phyloP scores from a whole-genome alignment of 1,140 invertebrate genomes.

The Brachionus plicatilis region DNA sequence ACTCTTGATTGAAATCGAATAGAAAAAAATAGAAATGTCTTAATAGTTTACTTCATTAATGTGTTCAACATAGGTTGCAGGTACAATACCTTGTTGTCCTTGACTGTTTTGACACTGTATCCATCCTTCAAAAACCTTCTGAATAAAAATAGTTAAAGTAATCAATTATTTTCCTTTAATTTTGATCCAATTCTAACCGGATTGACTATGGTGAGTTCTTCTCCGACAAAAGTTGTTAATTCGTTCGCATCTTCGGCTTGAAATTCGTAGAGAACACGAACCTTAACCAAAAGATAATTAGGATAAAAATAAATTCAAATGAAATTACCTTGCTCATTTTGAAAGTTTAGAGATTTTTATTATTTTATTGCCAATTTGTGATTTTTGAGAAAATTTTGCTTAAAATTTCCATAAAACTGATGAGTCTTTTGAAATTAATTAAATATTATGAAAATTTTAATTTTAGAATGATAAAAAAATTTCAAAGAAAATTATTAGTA shows the following conservation, averaged over 20 bases:
- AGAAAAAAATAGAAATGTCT: neutral
- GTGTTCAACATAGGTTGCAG: slow-evolving; percentile 24
- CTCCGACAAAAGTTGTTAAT: slow-evolving; percentile 1
- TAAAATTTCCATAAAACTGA: neutral
- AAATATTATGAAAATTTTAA: neutral
- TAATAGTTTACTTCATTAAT: neutral
- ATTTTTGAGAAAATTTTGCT: neutral
- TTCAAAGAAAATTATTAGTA: neutral
- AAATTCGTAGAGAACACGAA: slow-evolving; percentile 39
- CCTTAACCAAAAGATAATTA: neutral
- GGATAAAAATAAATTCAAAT: neutral
- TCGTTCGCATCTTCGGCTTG: slow-evolving; percentile 27
- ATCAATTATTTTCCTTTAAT: neutral
- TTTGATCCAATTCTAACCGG: neutral
- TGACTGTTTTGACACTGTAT: neutral
- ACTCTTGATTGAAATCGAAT: neutral
- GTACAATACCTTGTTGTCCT: slow-evolving; percentile 29
- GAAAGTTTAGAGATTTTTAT: neutral
- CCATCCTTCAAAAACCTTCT: slow-evolving; percentile 32
- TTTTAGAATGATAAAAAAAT: neutral
- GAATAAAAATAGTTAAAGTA: neutral
- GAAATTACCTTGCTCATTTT: slow-evolving; percentile 34
- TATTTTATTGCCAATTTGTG: neutral
- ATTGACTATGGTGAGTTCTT: slow-evolving; percentile 22
- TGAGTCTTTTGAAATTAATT: neutral